Evolutionary conservation across 2,888 invertebrate genomes (phyloP).

Genomic region (Stegophylla sp.): DNA sequence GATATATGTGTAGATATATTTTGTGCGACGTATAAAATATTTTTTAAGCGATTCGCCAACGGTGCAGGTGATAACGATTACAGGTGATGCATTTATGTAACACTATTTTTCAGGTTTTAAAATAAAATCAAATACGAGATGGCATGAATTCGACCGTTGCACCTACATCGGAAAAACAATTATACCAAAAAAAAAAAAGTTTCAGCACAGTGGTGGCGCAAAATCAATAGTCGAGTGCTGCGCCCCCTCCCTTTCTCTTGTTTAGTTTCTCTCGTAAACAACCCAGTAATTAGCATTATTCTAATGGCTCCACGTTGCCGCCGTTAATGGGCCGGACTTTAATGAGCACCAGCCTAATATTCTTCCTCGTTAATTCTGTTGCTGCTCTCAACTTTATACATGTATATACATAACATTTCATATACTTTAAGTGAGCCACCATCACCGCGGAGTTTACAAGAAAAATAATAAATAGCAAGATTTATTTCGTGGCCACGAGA

Average conservation of each 20-base stretch:
- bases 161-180: neutral
- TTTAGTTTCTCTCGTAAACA: constrained; percentile 39
- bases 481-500: neutral
- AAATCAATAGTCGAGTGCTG: neutral
- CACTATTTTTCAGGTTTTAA: too few relatives aligned
- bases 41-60: too few relatives aligned
- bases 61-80: too few relatives aligned
- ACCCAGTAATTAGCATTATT: constrained; percentile 49
- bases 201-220: neutral
- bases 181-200: neutral
- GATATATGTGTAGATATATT: too few relatives aligned
- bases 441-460: neutral
- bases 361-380: constrained; percentile 17
- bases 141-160: neutral
- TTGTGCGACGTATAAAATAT: too few relatives aligned
- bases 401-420: neutral
- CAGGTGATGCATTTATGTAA: too few relatives aligned
- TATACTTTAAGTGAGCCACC: neutral
- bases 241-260: neutral
- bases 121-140: too few relatives aligned
- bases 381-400: neutral
- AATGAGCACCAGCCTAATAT: constrained; percentile 40
- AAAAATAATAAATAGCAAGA: constrained; percentile 31
- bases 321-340: constrained; percentile 44
- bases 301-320: constrained; percentile 24